Evolutionary conservation across 2,113 vertebrate genomes (phyloP).

Genomic region (Forbesichthys papilliferus): DNA sequence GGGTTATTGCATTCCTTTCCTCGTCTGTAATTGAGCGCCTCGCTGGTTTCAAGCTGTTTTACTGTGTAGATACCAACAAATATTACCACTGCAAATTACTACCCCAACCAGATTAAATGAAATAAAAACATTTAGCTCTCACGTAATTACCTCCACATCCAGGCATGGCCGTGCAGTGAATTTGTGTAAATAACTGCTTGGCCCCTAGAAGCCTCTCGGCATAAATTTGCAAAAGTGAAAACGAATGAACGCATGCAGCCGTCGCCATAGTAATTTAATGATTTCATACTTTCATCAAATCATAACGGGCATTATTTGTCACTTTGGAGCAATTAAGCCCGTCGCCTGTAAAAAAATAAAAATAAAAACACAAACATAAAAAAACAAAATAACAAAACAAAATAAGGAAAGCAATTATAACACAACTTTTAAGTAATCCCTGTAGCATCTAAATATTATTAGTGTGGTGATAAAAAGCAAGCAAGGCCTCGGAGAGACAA

Average conservation of each 20-base stretch:
- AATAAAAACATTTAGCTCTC: conserved; percentile 78
- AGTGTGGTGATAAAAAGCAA: conserved; percentile 65
- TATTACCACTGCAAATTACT: conserved; percentile 77
- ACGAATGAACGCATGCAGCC: conserved; percentile 66
- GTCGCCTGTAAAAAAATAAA: conserved; percentile 63
- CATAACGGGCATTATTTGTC: conserved; percentile 77
- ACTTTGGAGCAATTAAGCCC: conserved; percentile 80
- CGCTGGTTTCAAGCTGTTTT: conserved; percentile 67
- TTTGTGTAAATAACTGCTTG: conserved; percentile 78
- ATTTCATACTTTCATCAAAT: conserved; percentile 81
- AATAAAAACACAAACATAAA: conserved; percentile 53
- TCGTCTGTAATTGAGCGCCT: conserved; percentile 45
- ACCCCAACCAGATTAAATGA: conserved; percentile 72
- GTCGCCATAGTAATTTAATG: conserved; percentile 76
- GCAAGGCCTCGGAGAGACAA: conserved; percentile 69
- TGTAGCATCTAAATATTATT: conserved; percentile 78
- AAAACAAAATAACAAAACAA: conserved; percentile 32
- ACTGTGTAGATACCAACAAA: conserved; percentile 60
- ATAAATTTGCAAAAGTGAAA: conserved; percentile 66
- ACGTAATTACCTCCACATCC: conserved; percentile 74
- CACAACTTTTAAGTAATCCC: conserved; percentile 78
- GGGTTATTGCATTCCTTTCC: conserved; percentile 31
- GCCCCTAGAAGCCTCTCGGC: conserved; percentile 71
- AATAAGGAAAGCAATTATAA: conserved; percentile 78
- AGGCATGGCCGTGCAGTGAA: conserved; percentile 75